These are phyloP conservation scores for Drosophila putrida DNA, from an alignment of 2,888 invertebrate species.

Conservation along the genomic window DNA sequence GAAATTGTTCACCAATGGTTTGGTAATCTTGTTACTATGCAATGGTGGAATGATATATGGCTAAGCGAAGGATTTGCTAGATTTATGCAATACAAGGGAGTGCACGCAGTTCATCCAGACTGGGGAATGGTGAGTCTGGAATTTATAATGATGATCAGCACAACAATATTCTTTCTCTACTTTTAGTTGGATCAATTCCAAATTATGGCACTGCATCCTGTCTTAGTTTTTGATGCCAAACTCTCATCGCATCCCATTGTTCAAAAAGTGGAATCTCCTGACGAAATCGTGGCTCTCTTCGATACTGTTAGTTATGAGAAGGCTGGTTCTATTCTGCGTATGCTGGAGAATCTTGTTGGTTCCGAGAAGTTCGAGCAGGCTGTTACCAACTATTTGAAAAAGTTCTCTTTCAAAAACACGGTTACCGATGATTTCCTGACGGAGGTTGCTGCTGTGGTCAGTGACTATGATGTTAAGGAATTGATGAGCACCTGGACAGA, in stretches of 20 bases:
- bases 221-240: conserved; percentile 90
- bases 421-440: conserved; percentile 91
- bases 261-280: conserved; percentile 92
- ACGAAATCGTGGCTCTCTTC: conserved; percentile 95
- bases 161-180: not conserved
- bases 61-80: conserved; percentile 96
- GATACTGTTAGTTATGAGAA: conserved; percentile 96
- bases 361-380: conserved; percentile 89
- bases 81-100: conserved; percentile 93
- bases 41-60: conserved; percentile 97
- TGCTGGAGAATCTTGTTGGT: conserved; percentile 94
- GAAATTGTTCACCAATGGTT: conserved; percentile 98
- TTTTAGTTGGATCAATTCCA: conserved; percentile 91
- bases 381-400: conserved; percentile 91
- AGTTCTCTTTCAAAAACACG: conserved; percentile 91
- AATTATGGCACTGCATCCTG: conserved; percentile 89
- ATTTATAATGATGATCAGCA: not conserved
- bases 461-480: conserved; percentile 86
- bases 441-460: conserved; percentile 86
- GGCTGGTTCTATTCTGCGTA: conserved; percentile 94
- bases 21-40: conserved; percentile 95
- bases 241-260: conserved; percentile 95
- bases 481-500: conserved; percentile 96
- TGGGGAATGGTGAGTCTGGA: conserved; percentile 91
- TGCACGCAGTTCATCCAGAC: conserved; percentile 89